Evolutionary conservation across 2,797 vertebrate genomes (phyloP).

Genomic region (Myotis vivesi): DNA sequence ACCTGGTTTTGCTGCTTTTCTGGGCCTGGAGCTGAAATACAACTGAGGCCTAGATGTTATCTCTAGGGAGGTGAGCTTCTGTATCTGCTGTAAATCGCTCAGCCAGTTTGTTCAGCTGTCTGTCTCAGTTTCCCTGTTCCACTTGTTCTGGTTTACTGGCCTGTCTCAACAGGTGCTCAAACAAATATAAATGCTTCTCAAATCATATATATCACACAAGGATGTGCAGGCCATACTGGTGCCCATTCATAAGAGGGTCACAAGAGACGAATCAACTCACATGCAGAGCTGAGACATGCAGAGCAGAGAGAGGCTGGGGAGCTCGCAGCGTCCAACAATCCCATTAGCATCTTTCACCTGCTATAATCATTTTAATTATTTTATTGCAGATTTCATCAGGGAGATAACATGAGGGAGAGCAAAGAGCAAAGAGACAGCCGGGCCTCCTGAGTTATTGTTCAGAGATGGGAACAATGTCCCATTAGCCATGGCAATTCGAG

Average conservation of each 20-base stretch:
- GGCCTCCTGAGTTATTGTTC: constrained; percentile 60
- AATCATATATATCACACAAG: not conserved
- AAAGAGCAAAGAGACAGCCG: not conserved
- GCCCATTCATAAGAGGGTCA: not conserved
- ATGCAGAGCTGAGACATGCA: not conserved
- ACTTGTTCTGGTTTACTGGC: not conserved
- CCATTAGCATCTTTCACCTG: constrained; percentile 21
- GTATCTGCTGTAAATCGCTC: not conserved
- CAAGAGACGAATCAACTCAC: not conserved
- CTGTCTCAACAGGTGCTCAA: not conserved
- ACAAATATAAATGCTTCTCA: not conserved
- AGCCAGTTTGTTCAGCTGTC: not conserved
- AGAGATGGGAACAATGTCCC: constrained; percentile 21
- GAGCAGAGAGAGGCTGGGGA: not conserved
- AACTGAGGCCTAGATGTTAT: not conserved
- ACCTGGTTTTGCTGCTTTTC: not conserved
- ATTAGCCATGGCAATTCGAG: constrained; percentile 52
- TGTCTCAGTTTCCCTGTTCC: not conserved
- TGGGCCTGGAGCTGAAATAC: not conserved
- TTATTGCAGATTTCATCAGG: constrained; percentile 32
- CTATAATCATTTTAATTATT: constrained; percentile 44
- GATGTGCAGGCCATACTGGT: not conserved
- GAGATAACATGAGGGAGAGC: constrained; percentile 9
- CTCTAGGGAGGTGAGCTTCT: not conserved
- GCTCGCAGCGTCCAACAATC: not conserved